A percentile compares a stretch with the other conserved stretches of the same genome.
phyloP scores from a whole-genome alignment of 2,888 invertebrate species.

The Euphydryas editha region DNA sequence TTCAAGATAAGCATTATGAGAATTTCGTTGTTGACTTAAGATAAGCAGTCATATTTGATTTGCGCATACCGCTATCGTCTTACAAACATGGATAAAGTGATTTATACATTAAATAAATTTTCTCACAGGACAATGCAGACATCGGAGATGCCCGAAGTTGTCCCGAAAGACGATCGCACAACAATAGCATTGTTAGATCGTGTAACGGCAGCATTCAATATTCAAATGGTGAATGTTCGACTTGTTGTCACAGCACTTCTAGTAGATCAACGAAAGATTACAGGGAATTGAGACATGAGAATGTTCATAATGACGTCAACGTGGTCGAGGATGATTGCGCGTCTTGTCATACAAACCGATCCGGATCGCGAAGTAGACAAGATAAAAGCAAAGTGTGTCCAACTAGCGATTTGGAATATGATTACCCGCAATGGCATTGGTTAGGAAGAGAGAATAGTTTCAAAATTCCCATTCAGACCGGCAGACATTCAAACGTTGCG shows the following conservation, averaged over 20 bases:
- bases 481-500: slow-evolving; percentile 77
- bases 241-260: slow-evolving; percentile 79
- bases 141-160: slow-evolving; percentile 76
- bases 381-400: slow-evolving; percentile 81
- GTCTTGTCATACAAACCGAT: slow-evolving; percentile 78
- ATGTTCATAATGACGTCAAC: slow-evolving; percentile 72
- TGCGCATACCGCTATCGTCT: slow-evolving; percentile 52
- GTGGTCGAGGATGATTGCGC: slow-evolving; percentile 74
- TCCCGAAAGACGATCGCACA: slow-evolving; percentile 77
- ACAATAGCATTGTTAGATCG: slow-evolving; percentile 80
- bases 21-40: slow-evolving; percentile 55
- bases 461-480: slow-evolving; percentile 79
- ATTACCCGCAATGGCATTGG: slow-evolving; percentile 82
- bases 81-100: slow-evolving; percentile 35
- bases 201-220: slow-evolving; percentile 80
- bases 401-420: slow-evolving; percentile 78
- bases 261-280: slow-evolving; percentile 80
- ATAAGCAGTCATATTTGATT: slow-evolving; percentile 62
- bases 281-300: slow-evolving; percentile 73
- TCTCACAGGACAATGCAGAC: slow-evolving; percentile 75
- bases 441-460: slow-evolving; percentile 80
- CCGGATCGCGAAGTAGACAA: slow-evolving; percentile 77
- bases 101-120: slow-evolving; percentile 44
- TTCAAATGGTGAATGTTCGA: slow-evolving; percentile 79
- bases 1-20: slow-evolving; percentile 67